Evolutionary conservation across 2,113 vertebrate species (phyloP).

Genomic region (Erythrolamprus reginae): DNA sequence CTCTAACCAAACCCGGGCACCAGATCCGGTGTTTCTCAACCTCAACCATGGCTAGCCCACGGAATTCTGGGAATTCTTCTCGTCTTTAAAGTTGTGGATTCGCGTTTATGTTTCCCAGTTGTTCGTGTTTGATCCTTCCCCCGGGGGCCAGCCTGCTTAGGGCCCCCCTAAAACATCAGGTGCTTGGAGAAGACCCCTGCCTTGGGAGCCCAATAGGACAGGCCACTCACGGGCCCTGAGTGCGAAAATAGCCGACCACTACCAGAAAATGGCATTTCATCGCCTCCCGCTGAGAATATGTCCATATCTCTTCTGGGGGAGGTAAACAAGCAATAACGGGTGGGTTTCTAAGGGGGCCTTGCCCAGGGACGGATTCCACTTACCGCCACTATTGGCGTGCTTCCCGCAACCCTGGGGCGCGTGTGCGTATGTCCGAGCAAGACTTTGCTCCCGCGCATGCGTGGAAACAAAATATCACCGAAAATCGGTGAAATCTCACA

Average conservation of each 20-base stretch:
- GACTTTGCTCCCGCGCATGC: too few relatives aligned
- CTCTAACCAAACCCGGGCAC: not conserved
- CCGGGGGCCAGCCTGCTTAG: not conserved
- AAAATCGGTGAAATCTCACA: too few relatives aligned
- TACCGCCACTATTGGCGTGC: too few relatives aligned
- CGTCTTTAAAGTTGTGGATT: not conserved
- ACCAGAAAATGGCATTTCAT: not conserved
- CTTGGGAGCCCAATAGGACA: not conserved
- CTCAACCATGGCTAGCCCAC: not conserved
- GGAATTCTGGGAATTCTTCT: not conserved
- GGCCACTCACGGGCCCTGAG: not conserved
- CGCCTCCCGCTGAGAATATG: not conserved
- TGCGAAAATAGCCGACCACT: not conserved
- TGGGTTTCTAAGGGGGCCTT: not conserved
- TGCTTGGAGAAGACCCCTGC: not conserved
- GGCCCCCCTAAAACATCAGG: not conserved
- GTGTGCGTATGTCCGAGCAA: too few relatives aligned
- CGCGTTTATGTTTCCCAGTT: too few relatives aligned
- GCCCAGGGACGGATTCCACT: too few relatives aligned
- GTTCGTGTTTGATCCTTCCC: not conserved
- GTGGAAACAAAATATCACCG: too few relatives aligned
- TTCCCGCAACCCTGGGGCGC: too few relatives aligned
- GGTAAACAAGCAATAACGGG: slow-evolving; percentile 66
- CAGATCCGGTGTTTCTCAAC: not conserved
- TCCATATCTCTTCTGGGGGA: not conserved